Evolutionary conservation across 2,888 invertebrate genomes (phyloP), one percentile per base, ranked within the genome.

Genomic region (Melanchra persicariae): DNA sequence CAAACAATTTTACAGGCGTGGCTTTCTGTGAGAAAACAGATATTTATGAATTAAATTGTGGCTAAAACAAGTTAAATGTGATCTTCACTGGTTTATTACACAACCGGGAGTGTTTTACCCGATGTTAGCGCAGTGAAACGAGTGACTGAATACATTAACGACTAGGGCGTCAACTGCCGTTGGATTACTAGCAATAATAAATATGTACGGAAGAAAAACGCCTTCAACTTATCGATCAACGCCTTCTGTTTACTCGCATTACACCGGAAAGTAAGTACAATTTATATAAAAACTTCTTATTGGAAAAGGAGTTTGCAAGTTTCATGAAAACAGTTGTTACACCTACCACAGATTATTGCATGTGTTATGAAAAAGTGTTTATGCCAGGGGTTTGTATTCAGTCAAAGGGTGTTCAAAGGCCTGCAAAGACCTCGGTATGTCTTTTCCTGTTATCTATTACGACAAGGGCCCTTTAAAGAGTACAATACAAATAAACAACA

Each of bases 231-330:
- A 97, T 88, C 96, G 97, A 85, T 98, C 98, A 59, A 98, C 98
- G 83, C 98, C 98, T 15, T 98, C 98, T 0, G 97, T 98, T 55
- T 98, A 98, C 90, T 98, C 98, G 0, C 98, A 98, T 92, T 97
- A 98, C 70, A 98, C 98, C 65, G 97, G 97, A 88, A 96, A 97
- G 97, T 97, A 92, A 93, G 94, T 93, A 43, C 40, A 55, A 77
- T 22, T 24, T 65, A 60, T 17, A 1, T 57, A 45, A 6, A 62
- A 58, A 57, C 51, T 68, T 77, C 70, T 68, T 70, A 74, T 69
- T 69, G 59, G 77, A 74, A 70, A 57, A 52, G 10, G 22, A 40
- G 40, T 49, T 55, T 47, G 6, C 43, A 26, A 51, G 15, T 12
- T 47, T 40, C 24, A 6, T 34, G 34, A 34, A 62, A 64, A 54